These are phyloP conservation scores for Pomacea maculata DNA, from an alignment of 1,140 invertebrate species.

Conservation along the genomic window DNA sequence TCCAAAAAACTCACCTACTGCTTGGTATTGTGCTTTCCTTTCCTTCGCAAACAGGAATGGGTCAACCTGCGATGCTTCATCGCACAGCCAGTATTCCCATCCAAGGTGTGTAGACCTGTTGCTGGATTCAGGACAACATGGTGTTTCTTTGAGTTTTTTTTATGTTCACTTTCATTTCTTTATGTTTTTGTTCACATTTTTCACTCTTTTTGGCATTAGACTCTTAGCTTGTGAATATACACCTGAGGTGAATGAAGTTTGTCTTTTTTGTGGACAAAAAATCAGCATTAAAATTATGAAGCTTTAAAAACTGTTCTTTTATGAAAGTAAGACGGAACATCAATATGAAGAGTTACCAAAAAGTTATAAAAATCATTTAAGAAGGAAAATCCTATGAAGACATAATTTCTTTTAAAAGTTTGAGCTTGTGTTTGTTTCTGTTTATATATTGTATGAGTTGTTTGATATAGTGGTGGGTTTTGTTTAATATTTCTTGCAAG, in stretches of 20 bases:
- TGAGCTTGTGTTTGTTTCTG: too few species aligned
- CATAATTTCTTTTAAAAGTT: too few species aligned
- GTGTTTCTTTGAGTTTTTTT: background rate
- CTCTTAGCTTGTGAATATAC: background rate
- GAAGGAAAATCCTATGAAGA: too few species aligned
- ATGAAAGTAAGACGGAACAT: too few species aligned
- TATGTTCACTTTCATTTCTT: background rate
- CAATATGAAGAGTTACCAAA: too few species aligned
- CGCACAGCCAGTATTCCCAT: conserved; percentile 21
- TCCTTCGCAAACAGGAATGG: conserved; percentile 2
- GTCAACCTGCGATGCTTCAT: conserved; percentile 4
- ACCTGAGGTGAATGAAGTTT: background rate
- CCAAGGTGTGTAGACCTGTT: conserved; percentile 11
- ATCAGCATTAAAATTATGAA: background rate
- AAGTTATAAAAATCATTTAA: too few species aligned
- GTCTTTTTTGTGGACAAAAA: background rate
- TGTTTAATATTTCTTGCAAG: too few species aligned
- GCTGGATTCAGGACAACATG: background rate
- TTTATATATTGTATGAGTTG: too few species aligned
- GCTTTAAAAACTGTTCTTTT: too few species aligned
- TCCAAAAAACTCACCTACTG: background rate
- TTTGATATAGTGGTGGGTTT: too few species aligned
- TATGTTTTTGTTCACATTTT: background rate
- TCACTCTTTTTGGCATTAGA: background rate
- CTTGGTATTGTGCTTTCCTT: conserved; percentile 1